phyloP scores from a whole-genome alignment of 1,140 invertebrate species.

The Trypoxylus dichotomus region DNA sequence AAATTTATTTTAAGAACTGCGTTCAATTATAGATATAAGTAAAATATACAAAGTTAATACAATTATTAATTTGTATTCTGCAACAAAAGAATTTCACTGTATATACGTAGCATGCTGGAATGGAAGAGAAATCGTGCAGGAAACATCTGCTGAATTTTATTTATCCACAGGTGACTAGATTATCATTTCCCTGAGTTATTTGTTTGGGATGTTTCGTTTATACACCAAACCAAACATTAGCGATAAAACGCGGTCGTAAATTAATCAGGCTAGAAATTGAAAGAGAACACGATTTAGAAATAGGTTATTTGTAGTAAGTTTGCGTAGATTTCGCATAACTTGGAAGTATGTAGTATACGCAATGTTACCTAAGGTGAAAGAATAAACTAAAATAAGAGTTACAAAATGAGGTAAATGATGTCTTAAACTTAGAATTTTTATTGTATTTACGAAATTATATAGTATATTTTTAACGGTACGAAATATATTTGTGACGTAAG shows the following conservation, averaged over 20 bases:
- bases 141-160: neutral
- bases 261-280: neutral
- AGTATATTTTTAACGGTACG: too few relatives aligned
- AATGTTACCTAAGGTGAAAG: neutral
- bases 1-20: too few relatives aligned
- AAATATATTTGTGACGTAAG: too few relatives aligned
- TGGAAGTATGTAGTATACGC: neutral
- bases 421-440: neutral
- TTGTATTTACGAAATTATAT: neutral
- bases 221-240: neutral
- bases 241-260: neutral
- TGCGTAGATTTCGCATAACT: neutral
- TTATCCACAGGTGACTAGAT: neutral
- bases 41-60: too few relatives aligned
- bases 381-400: neutral
- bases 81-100: too few relatives aligned
- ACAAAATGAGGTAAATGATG: neutral
- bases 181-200: neutral
- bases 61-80: too few relatives aligned
- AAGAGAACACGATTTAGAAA: neutral
- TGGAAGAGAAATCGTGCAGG: neutral
- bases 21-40: too few relatives aligned
- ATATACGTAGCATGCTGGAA: neutral
- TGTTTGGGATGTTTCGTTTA: neutral
- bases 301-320: neutral